Evolutionary conservation across 2,888 invertebrate genomes (phyloP).

Genomic region (Chromoteleia sp.): DNA sequence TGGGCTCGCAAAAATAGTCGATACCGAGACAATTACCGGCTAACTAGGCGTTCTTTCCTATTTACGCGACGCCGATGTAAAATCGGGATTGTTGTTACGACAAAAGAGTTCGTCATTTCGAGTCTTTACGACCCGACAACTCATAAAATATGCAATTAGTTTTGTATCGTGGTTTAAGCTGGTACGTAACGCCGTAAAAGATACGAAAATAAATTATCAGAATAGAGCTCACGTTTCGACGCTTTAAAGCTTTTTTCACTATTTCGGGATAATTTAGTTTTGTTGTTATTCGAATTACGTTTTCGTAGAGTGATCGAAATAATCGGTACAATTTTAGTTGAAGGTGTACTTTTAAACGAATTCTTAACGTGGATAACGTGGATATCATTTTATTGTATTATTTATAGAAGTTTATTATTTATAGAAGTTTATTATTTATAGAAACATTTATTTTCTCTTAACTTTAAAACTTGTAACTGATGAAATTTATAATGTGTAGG

Average conservation of each 20-base stretch:
- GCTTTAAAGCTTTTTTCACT: background rate
- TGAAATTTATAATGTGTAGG: no score
- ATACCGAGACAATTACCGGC: slow-evolving; percentile 37
- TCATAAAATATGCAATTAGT: slow-evolving; percentile 48
- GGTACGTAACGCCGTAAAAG: slow-evolving; percentile 3
- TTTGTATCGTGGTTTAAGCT: slow-evolving; percentile 30
- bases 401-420: no score
- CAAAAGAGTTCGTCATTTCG: slow-evolving; percentile 29
- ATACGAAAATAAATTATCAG: slow-evolving; percentile 24
- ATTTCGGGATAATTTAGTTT: slow-evolving; percentile 7
- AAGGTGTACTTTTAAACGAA: no score
- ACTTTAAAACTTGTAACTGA: no score
- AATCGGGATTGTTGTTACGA: slow-evolving; percentile 22
- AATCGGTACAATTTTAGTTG: no score
- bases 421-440: no score
- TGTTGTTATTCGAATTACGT: background rate
- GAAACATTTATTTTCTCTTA: no score
- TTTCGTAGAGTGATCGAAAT: background rate
- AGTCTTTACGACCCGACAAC: slow-evolving; percentile 26
- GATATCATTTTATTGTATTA: no score
- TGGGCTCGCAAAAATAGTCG: slow-evolving; percentile 11
- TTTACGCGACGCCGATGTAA: slow-evolving; percentile 15
- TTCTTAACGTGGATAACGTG: no score
- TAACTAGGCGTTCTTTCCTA: slow-evolving; percentile 13
- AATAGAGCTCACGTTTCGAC: background rate